Evolutionary conservation across 2,888 invertebrate species (phyloP).

Genomic region (Villa cingulata): DNA sequence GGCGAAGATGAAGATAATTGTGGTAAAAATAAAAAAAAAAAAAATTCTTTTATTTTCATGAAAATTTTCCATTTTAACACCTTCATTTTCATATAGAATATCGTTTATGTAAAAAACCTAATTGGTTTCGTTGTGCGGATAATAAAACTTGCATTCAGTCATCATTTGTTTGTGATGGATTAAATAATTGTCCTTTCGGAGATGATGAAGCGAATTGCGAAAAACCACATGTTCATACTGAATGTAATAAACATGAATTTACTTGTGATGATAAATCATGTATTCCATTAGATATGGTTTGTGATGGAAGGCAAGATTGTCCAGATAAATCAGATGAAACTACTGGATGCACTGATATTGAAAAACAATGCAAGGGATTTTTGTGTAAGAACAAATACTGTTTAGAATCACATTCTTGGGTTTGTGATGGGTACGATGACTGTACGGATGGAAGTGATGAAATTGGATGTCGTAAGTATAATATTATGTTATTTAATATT

Average conservation of each 20-base stretch:
- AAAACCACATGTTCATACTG: slow-evolving; percentile 13
- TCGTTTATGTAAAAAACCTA: slow-evolving; percentile 27
- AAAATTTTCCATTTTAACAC: neutral
- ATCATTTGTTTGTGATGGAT: slow-evolving; percentile 58
- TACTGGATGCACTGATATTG: slow-evolving; percentile 31
- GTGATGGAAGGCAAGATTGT: slow-evolving; percentile 62
- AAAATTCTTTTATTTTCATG: no score
- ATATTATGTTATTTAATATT: neutral
- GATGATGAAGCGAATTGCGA: slow-evolving; percentile 44
- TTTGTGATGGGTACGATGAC: slow-evolving; percentile 44
- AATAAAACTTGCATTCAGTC: slow-evolving; percentile 52
- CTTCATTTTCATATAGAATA: slow-evolving; percentile 19
- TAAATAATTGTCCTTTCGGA: slow-evolving; percentile 50
- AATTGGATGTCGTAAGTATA: slow-evolving; percentile 38
- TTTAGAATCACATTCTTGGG: slow-evolving; percentile 37
- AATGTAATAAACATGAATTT: slow-evolving; percentile 27
- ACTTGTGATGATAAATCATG: slow-evolving; percentile 40
- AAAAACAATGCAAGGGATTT: slow-evolving; percentile 45
- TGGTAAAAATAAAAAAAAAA: slow-evolving; percentile 22
- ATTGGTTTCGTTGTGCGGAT: slow-evolving; percentile 31
- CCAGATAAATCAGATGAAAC: slow-evolving; percentile 56
- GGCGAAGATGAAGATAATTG: slow-evolving; percentile 31
- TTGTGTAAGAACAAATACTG: slow-evolving; percentile 45
- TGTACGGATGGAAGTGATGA: slow-evolving; percentile 46
- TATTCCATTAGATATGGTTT: slow-evolving; percentile 50